Base-by-base conservation (phyloP, 2,113 vertebrate genomes). In the Campylomormyrus tamandua region DNA sequence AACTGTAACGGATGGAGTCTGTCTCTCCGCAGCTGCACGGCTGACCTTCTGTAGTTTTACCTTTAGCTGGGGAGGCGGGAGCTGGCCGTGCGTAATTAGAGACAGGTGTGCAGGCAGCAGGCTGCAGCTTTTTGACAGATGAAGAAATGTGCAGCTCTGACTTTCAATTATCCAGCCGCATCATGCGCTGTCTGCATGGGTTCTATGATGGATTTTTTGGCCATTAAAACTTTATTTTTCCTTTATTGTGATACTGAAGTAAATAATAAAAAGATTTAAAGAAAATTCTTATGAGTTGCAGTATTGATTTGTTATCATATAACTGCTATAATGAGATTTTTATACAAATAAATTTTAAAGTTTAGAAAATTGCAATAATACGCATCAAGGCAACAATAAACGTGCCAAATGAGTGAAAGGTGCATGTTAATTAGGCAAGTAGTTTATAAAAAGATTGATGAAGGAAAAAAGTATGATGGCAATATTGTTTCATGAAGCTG, bases 91-190 rank as follows among this genome's bases (percentile, higher is more conserved):
- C 8, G 10, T 53, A 87, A 87, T 35, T 87, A 49, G 49, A 27
- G 48, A 17, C n/a, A 52, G 50, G 85, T 53, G 50, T 52, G 19
- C n/a, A 21, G 49, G 15, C 27, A 87, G 85, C 49, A 87, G 85
- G 27, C n/a, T 35, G 5, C 42, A n/a, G 48, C 27, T 31, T 53
- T 87, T 19, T 53, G 27, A 53, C 27, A 52, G 85, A 49, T 87
- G 50, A 27, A 52, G 50, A 56, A 49, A 56, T 13, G 15, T 53
- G 85, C 15, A 24, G 48, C 50, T 15, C 85, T 19, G 50, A 39
- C 85, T 87, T 87, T 87, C 85, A 87, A 39, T 87, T 87, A 84
- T 35, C 49, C 85, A 7, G 24, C 85, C 11, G 49, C 27, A 84
- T 10, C 45, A n/a, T 84, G 39, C 42, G 1, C 3, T 83, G 35